Base-by-base conservation (phyloP, 2,797 vertebrate genomes). In the Aplochiton taeniatus region DNA sequence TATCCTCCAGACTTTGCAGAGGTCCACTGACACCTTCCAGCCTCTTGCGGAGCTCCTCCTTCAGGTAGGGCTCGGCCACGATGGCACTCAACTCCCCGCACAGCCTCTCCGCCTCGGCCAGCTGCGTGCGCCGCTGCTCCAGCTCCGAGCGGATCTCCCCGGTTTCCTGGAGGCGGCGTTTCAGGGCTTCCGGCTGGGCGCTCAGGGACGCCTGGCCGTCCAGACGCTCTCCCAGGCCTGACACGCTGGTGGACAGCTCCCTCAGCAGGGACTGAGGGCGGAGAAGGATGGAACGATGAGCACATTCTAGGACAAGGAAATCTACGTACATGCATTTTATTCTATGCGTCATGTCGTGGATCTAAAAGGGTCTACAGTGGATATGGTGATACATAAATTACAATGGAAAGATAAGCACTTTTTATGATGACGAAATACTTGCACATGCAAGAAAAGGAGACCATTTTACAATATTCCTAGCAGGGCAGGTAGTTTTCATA, bases 131-230 rank as follows among this genome's bases (percentile, higher is more conserved):
- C 74, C 95, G 88, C 64, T 91, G 91, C 79, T 94, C 98, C 76
- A 99, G 90, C 75, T 98, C 96, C 0, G 96, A 94, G 42, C 95
- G 94, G 84, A 99, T 94, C 88, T 97, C 96, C 0, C 97, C 97
- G 0, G 95, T 98, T 65, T 98, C 97, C 78, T 96, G 95, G 63
- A 99, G 90, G 63, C 97, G 94, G 8, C 89, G 93, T 19, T 94
- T 96, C 53, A 99, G 91, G 0, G 95, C 95, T 9, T 98, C 96
- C 0, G 98, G 98, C 77, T 96, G 95, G 0, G 95, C 94, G 63
- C 97, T 98, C 68, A 96, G 76, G 0, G 95, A 93, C 0, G 95
- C 91, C 79, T 96, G 96, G 49, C 83, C 71, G 45, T 95, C 95
- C 68, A 99, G 82, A 41, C 93, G 86, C 75, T 96, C 94, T 0